Evolutionary conservation across 1,140 invertebrate genomes (phyloP).

Genomic region (Lordiphosa stackelbergi): DNA sequence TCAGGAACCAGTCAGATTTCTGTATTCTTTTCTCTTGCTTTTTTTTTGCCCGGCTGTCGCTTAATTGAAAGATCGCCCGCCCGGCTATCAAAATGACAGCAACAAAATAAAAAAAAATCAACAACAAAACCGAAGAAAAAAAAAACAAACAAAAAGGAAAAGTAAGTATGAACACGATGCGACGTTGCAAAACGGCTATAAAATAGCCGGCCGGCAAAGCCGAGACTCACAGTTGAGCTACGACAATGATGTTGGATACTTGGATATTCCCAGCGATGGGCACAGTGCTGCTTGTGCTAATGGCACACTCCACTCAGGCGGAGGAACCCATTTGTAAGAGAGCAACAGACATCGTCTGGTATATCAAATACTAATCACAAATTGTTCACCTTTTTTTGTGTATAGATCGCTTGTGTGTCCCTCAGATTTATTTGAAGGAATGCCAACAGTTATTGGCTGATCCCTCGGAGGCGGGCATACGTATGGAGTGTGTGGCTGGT

Average conservation of each 20-base stretch:
- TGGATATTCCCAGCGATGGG: slow-evolving; percentile 14
- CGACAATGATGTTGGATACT: slow-evolving; percentile 26
- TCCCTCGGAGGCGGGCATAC: slow-evolving; percentile 80
- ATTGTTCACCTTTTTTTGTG: not conserved
- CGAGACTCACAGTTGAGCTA: slow-evolving; percentile 51
- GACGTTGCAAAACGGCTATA: slow-evolving; percentile 39
- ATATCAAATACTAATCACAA: slow-evolving; percentile 30
- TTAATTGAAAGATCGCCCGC: slow-evolving; percentile 45
- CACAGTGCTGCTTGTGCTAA: slow-evolving; percentile 21
- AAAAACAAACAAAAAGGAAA: slow-evolving; percentile 13
- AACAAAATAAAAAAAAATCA: slow-evolving; percentile 10
- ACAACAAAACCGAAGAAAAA: slow-evolving; percentile 2
- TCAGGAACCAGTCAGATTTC: slow-evolving; percentile 2
- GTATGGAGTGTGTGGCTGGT: slow-evolving; percentile 82
- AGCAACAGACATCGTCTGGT: not conserved
- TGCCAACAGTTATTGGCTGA: slow-evolving; percentile 83
- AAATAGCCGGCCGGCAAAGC: slow-evolving; percentile 50
- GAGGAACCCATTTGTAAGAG: slow-evolving; percentile 62
- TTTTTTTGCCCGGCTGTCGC: slow-evolving; percentile 74
- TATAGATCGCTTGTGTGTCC: slow-evolving; percentile 85
- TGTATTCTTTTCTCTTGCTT: slow-evolving; percentile 1
- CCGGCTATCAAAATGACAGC: slow-evolving; percentile 32
- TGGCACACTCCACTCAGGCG: slow-evolving; percentile 14
- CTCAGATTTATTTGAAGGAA: slow-evolving; percentile 80
- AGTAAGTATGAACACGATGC: not conserved